Evolutionary conservation across 2,888 invertebrate genomes (phyloP), one percentile per base, ranked within the genome.

Genomic region (Orchesellides sinensis): DNA sequence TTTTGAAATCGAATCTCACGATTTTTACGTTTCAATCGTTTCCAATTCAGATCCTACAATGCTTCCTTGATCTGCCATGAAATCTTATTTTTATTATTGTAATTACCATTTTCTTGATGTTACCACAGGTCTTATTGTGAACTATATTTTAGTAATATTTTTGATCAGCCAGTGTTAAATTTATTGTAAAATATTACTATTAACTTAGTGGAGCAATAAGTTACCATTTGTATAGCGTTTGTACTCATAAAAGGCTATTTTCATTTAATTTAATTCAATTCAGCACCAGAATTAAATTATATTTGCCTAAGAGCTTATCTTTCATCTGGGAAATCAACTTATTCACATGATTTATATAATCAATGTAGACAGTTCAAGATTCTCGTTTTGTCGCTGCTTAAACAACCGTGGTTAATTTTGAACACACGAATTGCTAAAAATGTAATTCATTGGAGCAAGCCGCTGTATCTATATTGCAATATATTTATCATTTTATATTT

Each of bases 1-100:
- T 52, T 52, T 68, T 40, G 56, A 61, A 73, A 73, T 61, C 45
- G 25, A 73, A 61, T 45, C 73, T 73, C 73, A 73, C 73, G 73
- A 73, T 47, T 73, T 73, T 47, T 29, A n/a, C 61, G 54, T 61
- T 61, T 61, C 40, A 49, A 73, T 14, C 17, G 23, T 54, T 4
- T 12, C 54, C 49, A 40, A 40, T 40, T 49, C n/a, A 12, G 19
- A 2, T 19, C 2, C 19, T 1, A n/a, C 47, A 10, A 4, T 47
- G 25, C 54, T 54, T 54, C 54, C 54, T 54, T 25, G 54, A 54
- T 1, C 1, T 54, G 25, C 54, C 25, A 40, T 40, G 25, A 54
- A 54, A 23, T 23, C 47, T 17, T 47, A 47, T 47, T 47, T 47
- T 47, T 47, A 47, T n/a, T 47, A 47, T 47, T 47, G 47, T n/a